A percentile compares a stretch with the other conserved stretches of the same genome.
phyloP scores from a whole-genome alignment of 2,888 invertebrate genomes.

The Drosophila recens region DNA sequence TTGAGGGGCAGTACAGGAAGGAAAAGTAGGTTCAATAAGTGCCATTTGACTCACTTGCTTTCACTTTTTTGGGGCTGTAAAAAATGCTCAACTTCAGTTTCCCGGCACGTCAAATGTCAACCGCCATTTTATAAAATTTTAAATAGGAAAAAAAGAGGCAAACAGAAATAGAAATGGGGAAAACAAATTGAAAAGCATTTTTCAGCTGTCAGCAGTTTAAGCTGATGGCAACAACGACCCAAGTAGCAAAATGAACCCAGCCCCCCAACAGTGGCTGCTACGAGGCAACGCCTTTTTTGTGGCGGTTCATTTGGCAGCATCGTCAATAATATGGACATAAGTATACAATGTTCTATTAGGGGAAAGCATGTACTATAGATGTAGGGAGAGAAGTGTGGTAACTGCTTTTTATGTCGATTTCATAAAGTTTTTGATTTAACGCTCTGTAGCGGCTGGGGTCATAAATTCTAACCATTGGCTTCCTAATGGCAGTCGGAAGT shows the following conservation, averaged over 20 bases:
- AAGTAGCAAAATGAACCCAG: constrained; percentile 20
- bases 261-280: not conserved
- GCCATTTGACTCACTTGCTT: constrained; percentile 38
- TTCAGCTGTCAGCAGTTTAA: constrained; percentile 76
- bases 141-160: constrained; percentile 36
- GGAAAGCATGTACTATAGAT: not conserved
- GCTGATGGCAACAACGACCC: constrained; percentile 49
- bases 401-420: constrained; percentile 58
- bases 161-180: constrained; percentile 25
- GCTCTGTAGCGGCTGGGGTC: constrained; percentile 29
- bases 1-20: constrained; percentile 10
- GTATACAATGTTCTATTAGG: constrained; percentile 36
- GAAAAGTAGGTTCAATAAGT: constrained; percentile 37
- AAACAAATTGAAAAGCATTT: constrained; percentile 67
- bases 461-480: constrained; percentile 49
- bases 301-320: constrained; percentile 69
- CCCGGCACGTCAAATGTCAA: constrained; percentile 64
- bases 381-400: constrained; percentile 5
- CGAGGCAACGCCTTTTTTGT: constrained; percentile 23
- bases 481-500: constrained; percentile 53
- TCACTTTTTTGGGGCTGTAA: constrained; percentile 14
- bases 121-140: constrained; percentile 60
- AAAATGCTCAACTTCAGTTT: constrained; percentile 9
- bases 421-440: constrained; percentile 72
- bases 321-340: constrained; percentile 72